These are phyloP conservation scores for Cettia cetti DNA, from an alignment of 2,113 vertebrate genomes.

Conservation along the genomic window DNA sequence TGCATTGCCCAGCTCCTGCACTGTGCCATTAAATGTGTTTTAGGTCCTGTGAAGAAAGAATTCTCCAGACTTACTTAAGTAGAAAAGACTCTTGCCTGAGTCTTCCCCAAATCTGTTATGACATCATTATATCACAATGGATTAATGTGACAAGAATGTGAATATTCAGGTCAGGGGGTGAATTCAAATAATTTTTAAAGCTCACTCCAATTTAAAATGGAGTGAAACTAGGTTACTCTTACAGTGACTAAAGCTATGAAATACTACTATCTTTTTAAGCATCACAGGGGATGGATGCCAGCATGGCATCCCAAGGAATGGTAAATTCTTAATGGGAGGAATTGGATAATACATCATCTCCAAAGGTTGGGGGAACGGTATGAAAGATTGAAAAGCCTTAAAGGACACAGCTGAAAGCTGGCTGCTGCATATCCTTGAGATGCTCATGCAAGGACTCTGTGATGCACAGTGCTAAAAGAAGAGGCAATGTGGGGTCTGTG, in stretches of 20 bases:
- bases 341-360: slow-evolving; percentile 1
- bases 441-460: slow-evolving; percentile 43
- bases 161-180: not conserved
- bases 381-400: slow-evolving; percentile 34
- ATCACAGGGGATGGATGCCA: not conserved
- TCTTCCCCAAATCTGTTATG: not conserved
- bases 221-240: slow-evolving; percentile 19
- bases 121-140: not conserved
- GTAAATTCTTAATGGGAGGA: slow-evolving; percentile 8
- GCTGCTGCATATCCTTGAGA: slow-evolving; percentile 40
- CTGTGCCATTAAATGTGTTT: not conserved
- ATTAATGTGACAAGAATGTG: not conserved
- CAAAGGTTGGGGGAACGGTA: not conserved
- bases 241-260: not conserved
- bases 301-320: not conserved
- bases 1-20: not conserved
- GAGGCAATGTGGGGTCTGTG: slow-evolving; percentile 30
- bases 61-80: not conserved
- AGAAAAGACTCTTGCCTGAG: not conserved
- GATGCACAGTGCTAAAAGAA: slow-evolving; percentile 38
- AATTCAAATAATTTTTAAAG: slow-evolving; percentile 18
- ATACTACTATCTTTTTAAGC: not conserved
- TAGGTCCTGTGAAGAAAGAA: not conserved
- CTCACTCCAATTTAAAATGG: slow-evolving; percentile 2
- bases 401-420: slow-evolving; percentile 4